Conservation (phyloP, 1,140 invertebrate genomes). For the Drosophila hydei region DNA sequence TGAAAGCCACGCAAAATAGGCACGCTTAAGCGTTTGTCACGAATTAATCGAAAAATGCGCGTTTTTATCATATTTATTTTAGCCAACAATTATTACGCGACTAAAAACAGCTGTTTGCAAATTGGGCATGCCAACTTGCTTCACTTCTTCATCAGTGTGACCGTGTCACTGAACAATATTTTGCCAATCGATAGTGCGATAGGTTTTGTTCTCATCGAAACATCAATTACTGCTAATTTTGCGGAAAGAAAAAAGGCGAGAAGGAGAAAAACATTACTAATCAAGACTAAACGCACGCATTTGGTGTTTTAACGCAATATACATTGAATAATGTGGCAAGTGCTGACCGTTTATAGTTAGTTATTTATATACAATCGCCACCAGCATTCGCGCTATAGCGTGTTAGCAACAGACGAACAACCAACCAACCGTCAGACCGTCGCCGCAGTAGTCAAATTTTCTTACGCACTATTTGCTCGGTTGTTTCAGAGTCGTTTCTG, state of each 20-base stretch:
- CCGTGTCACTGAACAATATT: not conserved
- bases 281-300: slow-evolving; percentile 36
- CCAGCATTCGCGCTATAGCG: slow-evolving; percentile 18
- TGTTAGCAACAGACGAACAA: slow-evolving; percentile 38
- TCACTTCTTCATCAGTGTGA: slow-evolving; percentile 2
- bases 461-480: slow-evolving; percentile 52
- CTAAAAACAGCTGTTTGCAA: slow-evolving; percentile 25
- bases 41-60: slow-evolving; percentile 65
- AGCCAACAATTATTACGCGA: slow-evolving; percentile 35
- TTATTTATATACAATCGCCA: slow-evolving; percentile 25
- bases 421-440: slow-evolving; percentile 34
- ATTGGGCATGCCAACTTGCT: slow-evolving; percentile 13
- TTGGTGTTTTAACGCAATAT: slow-evolving; percentile 29
- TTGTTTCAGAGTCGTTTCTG: slow-evolving; percentile 15
- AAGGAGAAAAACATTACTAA: slow-evolving; percentile 43
- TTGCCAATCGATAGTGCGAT: slow-evolving; percentile 9
- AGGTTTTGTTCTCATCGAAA: slow-evolving; percentile 35
- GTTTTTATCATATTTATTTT: slow-evolving; percentile 55
- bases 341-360: slow-evolving; percentile 33
- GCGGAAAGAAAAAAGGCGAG: slow-evolving; percentile 41
- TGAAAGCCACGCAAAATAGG: slow-evolving; percentile 72
- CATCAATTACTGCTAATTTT: slow-evolving; percentile 55
- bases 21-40: slow-evolving; percentile 58
- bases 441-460: slow-evolving; percentile 50
- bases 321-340: slow-evolving; percentile 45